These are phyloP conservation scores for Parthenolecanium corni DNA, from an alignment of 2,888 invertebrate species.

Conservation along the genomic window DNA sequence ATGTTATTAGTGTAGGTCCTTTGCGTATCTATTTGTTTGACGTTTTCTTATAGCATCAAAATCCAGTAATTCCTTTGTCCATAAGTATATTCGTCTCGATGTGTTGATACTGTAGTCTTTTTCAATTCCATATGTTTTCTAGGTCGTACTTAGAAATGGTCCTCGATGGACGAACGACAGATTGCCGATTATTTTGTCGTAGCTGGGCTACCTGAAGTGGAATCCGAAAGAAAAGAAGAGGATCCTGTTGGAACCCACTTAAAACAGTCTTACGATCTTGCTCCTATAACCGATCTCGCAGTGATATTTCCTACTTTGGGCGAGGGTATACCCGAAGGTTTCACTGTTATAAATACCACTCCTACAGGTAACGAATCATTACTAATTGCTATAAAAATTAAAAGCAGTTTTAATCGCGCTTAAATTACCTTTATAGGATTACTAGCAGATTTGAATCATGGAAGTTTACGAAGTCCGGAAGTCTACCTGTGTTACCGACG, in stretches of 20 bases:
- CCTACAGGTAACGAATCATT: conserved; percentile 48
- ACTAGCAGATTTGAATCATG: conserved; percentile 93
- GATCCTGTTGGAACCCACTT: conserved; percentile 65
- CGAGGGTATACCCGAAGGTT: conserved; percentile 72
- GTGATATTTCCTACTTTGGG: conserved; percentile 80
- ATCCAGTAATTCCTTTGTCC: no score
- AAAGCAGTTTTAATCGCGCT: background rate
- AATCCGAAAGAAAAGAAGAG: conserved; percentile 63
- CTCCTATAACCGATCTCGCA: conserved; percentile 93
- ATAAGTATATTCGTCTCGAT: no score
- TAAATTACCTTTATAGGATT: conserved; percentile 44
- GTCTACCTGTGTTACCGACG: conserved; percentile 85
- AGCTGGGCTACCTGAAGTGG: conserved; percentile 80
- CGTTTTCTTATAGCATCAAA: no score
- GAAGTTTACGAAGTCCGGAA: conserved; percentile 83
- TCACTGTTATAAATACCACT: conserved; percentile 58
- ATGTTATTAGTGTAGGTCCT: no score
- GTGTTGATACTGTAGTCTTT: no score
- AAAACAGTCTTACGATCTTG: conserved; percentile 63
- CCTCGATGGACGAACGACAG: conserved; percentile 68
- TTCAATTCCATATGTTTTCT: no score
- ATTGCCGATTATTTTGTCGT: conserved; percentile 98
- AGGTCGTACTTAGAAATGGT: conserved; percentile 26
- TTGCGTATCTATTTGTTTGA: no score
- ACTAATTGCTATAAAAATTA: background rate